Evolutionary conservation across 92 coral and sea anemone genomes (phyloP).

Genomic region (Montipora capitata): DNA sequence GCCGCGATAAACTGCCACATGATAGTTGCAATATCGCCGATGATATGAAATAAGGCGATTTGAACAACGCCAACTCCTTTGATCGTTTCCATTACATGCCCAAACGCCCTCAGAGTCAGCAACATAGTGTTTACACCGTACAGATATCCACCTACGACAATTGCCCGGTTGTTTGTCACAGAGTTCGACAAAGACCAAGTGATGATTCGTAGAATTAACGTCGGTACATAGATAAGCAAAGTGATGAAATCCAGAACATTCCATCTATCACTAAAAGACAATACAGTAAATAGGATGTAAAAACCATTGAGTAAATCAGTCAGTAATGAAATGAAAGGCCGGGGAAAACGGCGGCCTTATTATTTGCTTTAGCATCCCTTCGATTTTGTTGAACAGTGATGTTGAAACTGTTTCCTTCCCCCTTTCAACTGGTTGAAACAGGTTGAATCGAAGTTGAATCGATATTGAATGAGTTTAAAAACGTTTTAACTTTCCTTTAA

Average conservation of each 20-base stretch:
- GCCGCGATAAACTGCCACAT: slow-evolving; percentile 78
- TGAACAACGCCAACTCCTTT: slow-evolving; percentile 68
- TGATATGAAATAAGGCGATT: slow-evolving; percentile 74
- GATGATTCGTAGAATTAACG: slow-evolving; percentile 45
- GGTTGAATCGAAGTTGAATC: too few species aligned
- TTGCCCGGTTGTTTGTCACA: slow-evolving; percentile 48
- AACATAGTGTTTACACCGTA: slow-evolving; percentile 82
- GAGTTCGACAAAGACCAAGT: slow-evolving; percentile 42
- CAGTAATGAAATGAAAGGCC: too few species aligned
- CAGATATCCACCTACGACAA: slow-evolving; percentile 66
- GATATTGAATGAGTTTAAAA: too few species aligned
- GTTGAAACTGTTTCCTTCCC: too few species aligned
- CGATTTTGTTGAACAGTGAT: not conserved
- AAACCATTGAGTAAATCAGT: too few species aligned
- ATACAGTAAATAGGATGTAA: too few species aligned
- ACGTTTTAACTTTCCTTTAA: too few species aligned
- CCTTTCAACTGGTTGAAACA: too few species aligned
- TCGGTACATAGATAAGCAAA: slow-evolving; percentile 52
- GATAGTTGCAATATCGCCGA: slow-evolving; percentile 49
- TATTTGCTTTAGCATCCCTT: too few species aligned
- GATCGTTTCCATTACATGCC: slow-evolving; percentile 73
- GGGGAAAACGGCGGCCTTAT: too few species aligned
- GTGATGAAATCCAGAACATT: slow-evolving; percentile 67
- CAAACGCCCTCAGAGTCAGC: slow-evolving; percentile 79
- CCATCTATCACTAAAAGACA: slow-evolving; percentile 75